Evolutionary conservation across 2,113 vertebrate genomes (phyloP).

Genomic region (Alethe diademata): DNA sequence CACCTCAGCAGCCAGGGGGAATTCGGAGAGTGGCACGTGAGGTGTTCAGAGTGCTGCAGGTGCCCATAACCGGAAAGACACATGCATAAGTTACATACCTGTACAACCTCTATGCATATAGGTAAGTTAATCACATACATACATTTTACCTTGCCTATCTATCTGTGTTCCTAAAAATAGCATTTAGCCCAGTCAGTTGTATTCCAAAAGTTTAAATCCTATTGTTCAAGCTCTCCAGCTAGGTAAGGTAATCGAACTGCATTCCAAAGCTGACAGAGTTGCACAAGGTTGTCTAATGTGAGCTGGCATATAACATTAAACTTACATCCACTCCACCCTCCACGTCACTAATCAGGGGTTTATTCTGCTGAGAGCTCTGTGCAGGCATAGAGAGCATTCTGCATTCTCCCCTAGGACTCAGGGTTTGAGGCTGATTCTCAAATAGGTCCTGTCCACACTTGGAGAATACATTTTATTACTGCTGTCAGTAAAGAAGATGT

Average conservation of each 20-base stretch:
- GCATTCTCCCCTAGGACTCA: not conserved
- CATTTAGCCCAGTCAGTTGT: not conserved
- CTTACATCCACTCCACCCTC: slow-evolving; percentile 8
- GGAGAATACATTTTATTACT: not conserved
- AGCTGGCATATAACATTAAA: slow-evolving; percentile 2
- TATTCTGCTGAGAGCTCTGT: not conserved
- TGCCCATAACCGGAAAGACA: not conserved
- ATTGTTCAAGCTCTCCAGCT: not conserved
- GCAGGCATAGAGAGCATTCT: not conserved
- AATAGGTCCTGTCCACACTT: not conserved
- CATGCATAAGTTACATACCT: not conserved
- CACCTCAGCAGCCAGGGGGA: slow-evolving; percentile 1
- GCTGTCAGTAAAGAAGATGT: not conserved
- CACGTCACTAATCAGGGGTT: not conserved
- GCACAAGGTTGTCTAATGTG: not conserved
- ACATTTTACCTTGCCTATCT: not conserved
- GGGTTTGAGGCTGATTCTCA: not conserved
- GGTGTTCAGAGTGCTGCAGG: not conserved
- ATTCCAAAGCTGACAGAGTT: not conserved
- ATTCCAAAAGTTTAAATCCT: slow-evolving; percentile 5
- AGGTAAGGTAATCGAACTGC: not conserved
- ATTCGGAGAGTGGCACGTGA: not conserved
- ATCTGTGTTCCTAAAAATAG: not conserved
- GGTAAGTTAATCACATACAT: not conserved
- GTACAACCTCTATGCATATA: not conserved